Base-by-base conservation (phyloP, 2,888 invertebrate genomes). In the Carabus problematicus region DNA sequence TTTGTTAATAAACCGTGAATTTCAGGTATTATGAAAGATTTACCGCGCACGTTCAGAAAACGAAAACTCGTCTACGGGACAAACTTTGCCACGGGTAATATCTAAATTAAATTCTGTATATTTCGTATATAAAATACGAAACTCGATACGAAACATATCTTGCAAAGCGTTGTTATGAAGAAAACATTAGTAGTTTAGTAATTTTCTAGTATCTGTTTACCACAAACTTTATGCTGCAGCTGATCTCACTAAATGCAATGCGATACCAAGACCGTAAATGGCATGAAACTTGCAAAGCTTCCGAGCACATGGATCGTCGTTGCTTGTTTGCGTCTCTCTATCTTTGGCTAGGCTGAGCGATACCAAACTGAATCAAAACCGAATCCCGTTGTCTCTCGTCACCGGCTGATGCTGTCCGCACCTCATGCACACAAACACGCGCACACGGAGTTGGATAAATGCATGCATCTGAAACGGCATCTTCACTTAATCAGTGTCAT, bases 211-310 rank as follows among this genome's bases (percentile, higher is more conserved):
- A 60, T 60, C n/a, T n/a, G n/a, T n/a, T n/a, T n/a, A n/a, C n/a
- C n/a, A n/a, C n/a, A 60, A 60, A 60, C 19, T 45, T 54, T 16
- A 63, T 54, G 16, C 8, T 54, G 54, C 66, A 66, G 66, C 58
- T 66, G 66, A 66, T 58, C 49, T 59, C 40, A 47, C 66, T 66
- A 59, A 59, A 66, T 66, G 66, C 66, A 59, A 66, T 59, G 58
- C 59, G 66, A 66, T 58, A 66, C 66, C 66, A 49, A 58, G 59
- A 56, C 56, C 56, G 56, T 56, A 56, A 66, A 66, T 66, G 59
- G 58, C 47, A 66, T 66, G 58, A 66, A 66, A 66, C 66, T 66
- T 66, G 66, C 59, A 59, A 66, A 66, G 59, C 66, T 58, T 66
- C 59, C 66, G 49, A 58, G 66, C 66, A 41, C 66, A 29, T 29